Conservation (phyloP, 2,888 invertebrate species). For the Blera fallax region DNA sequence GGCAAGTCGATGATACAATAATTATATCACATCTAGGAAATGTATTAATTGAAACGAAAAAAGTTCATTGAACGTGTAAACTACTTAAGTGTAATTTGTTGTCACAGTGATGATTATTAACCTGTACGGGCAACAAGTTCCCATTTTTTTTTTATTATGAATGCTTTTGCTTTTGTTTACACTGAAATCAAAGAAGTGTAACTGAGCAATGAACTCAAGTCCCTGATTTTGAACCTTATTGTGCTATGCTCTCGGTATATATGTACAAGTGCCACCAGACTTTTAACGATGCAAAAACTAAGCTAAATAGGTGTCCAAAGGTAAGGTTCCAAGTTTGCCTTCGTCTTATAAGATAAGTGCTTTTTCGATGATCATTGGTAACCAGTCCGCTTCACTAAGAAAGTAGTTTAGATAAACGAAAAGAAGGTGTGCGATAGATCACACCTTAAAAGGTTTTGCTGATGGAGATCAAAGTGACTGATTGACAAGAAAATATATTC, state of each 20-base stretch:
- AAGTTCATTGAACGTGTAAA: not conserved
- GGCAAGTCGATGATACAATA: not conserved
- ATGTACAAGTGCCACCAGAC: too few species aligned
- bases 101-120: not conserved
- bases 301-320: too few species aligned
- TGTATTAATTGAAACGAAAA: not conserved
- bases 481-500: not conserved
- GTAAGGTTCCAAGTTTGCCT: too few species aligned
- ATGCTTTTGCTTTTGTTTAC: not conserved
- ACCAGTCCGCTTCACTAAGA: too few species aligned
- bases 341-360: too few species aligned
- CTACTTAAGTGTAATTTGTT: not conserved
- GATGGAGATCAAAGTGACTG: not conserved
- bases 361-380: too few species aligned
- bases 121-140: not conserved
- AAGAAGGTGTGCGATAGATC: too few species aligned
- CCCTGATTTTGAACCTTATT: too few species aligned
- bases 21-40: constrained; percentile 12
- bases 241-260: too few species aligned
- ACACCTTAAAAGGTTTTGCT: not conserved
- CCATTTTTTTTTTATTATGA: not conserved
- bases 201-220: not conserved
- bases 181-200: not conserved
- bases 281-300: too few species aligned
- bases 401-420: too few species aligned